Evolutionary conservation across 2,797 vertebrate species (phyloP).

Genomic region (Balearica regulorum): DNA sequence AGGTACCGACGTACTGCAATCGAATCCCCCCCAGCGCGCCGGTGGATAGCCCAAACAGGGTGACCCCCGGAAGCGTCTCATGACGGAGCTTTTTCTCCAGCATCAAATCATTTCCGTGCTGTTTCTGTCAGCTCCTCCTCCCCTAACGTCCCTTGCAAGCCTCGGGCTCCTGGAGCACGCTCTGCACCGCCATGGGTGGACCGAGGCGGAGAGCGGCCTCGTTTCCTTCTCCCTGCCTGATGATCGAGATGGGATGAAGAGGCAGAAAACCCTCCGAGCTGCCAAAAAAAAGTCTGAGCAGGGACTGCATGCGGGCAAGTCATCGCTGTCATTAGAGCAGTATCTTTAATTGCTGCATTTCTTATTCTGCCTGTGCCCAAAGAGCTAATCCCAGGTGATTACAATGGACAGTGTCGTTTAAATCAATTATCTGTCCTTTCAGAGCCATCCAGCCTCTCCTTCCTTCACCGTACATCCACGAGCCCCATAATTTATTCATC

Average conservation of each 20-base stretch:
- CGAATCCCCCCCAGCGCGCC: neutral
- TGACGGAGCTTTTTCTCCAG: neutral
- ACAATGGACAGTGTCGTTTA: neutral
- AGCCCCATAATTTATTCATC: constrained; percentile 56
- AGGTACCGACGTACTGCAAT: neutral
- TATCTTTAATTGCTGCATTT: neutral
- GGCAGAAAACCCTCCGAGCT: neutral
- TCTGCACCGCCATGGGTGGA: fast-evolving
- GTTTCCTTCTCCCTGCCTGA: neutral
- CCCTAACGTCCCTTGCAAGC: fast-evolving
- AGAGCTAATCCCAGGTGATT: constrained; percentile 6
- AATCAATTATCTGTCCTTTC: constrained; percentile 22
- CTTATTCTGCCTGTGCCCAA: neutral
- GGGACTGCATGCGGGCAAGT: neutral
- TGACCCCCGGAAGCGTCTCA: neutral
- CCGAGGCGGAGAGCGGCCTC: neutral
- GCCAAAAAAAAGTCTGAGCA: neutral
- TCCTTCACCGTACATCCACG: neutral
- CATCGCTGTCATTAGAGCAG: neutral
- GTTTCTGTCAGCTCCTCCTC: neutral
- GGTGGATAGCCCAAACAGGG: neutral
- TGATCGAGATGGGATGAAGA: neutral
- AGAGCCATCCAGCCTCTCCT: neutral
- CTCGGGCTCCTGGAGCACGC: neutral
- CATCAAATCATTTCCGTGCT: neutral